Percentiles rank a stretch among this genome's conserved stretches.
Conservation (phyloP, 2,888 invertebrate species). For the Dascillus cervinus region DNA sequence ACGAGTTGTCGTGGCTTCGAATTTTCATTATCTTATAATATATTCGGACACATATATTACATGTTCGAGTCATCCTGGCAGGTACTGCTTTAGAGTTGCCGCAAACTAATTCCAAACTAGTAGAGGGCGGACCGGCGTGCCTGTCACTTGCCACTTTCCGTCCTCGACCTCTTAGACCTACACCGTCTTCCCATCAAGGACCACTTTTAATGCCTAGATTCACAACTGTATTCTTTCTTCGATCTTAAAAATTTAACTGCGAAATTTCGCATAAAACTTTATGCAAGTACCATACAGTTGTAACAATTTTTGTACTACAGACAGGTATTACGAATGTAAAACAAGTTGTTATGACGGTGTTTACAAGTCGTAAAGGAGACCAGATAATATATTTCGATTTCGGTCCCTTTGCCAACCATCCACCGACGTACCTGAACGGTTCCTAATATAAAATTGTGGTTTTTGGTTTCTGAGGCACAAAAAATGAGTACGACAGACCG, state of each 20-base stretch:
- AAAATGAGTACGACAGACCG: too few species aligned
- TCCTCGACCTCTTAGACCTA: conserved; percentile 40
- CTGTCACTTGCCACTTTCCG: conserved; percentile 44
- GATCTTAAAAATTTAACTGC: conserved; percentile 38
- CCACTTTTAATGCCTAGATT: conserved; percentile 38
- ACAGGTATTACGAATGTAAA: conserved; percentile 25
- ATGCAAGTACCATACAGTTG: conserved; percentile 20
- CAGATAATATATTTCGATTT: conserved; percentile 27
- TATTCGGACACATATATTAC: conserved; percentile 21
- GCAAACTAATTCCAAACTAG: conserved; percentile 36
- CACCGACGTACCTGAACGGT: conserved; percentile 19
- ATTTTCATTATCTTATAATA: too few species aligned
- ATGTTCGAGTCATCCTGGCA: conserved; percentile 28
- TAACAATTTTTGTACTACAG: conserved; percentile 21
- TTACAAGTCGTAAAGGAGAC: conserved; percentile 29
- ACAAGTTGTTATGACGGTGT: conserved; percentile 28
- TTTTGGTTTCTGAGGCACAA: conserved; percentile 12
- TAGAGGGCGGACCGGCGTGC: conserved; percentile 41
- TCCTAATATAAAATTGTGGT: conserved; percentile 17
- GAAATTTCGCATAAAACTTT: conserved; percentile 21
- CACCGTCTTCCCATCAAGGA: conserved; percentile 37
- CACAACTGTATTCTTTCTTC: conserved; percentile 32
- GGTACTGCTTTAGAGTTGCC: conserved; percentile 27
- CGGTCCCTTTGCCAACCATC: conserved; percentile 16
- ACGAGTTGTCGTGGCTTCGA: too few species aligned